Percentiles rank a stretch among this genome's conserved stretches.
Conservation (phyloP, 2,797 vertebrate species). For the Loris lydekkerianus region DNA sequence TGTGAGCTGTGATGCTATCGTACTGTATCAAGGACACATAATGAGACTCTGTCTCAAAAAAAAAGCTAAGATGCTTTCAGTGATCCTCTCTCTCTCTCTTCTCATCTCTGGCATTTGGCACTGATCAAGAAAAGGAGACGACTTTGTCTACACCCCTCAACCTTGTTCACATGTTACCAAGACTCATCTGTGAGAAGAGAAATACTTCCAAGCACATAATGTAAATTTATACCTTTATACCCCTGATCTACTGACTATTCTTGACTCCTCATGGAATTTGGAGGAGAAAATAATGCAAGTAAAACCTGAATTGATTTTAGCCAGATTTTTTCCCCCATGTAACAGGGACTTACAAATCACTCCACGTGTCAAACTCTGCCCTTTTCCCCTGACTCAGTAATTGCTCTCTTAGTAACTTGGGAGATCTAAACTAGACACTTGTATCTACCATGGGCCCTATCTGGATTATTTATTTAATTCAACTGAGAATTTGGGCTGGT, state of each 20-base stretch:
- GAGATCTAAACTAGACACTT: conserved; percentile 64
- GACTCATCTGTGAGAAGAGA: neutral
- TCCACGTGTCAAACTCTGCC: conserved; percentile 56
- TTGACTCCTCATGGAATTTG: neutral
- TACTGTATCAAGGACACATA: too few species aligned
- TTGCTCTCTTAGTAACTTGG: conserved; percentile 48
- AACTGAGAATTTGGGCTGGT: conserved; percentile 60
- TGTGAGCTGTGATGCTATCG: too few species aligned
- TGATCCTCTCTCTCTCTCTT: neutral
- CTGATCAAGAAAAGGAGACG: neutral
- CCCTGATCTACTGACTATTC: neutral
- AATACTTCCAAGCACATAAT: neutral
- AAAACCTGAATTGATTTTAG: conserved; percentile 68
- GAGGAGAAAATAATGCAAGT: conserved; percentile 50
- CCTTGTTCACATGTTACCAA: neutral
- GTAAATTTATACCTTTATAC: conserved; percentile 33
- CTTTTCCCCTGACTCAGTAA: conserved; percentile 42
- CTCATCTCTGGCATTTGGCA: neutral
- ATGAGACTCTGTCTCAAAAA: too few species aligned
- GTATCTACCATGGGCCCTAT: neutral
- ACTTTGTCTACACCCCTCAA: neutral
- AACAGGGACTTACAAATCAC: conserved; percentile 67
- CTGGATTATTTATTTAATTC: conserved; percentile 73
- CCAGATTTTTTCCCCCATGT: conserved; percentile 19
- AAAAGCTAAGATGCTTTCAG: neutral